Percentiles rank a stretch among this genome's conserved stretches.
phyloP scores from a whole-genome alignment of 2,113 vertebrate genomes.

The Climacteris rufus region DNA sequence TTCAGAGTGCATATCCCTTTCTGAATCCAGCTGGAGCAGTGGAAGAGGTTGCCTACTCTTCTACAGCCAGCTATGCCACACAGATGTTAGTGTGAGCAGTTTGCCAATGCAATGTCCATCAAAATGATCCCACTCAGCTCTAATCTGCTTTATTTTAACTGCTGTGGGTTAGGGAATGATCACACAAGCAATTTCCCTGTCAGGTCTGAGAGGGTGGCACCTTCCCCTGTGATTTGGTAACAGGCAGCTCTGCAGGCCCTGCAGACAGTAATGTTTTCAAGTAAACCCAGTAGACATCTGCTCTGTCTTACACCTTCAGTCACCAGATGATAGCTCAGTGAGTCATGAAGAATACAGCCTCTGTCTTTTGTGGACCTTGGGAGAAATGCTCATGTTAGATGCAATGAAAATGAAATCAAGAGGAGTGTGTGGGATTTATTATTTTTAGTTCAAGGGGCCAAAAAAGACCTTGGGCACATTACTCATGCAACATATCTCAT shows the following conservation, averaged over 20 bases:
- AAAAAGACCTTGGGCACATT: neutral
- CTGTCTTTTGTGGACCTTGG: neutral
- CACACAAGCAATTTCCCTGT: neutral
- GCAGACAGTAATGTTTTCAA: neutral
- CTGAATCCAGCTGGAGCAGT: neutral
- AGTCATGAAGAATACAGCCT: neutral
- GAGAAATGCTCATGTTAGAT: neutral
- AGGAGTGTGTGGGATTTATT: neutral
- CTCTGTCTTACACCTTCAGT: conserved; percentile 21
- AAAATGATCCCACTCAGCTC: neutral
- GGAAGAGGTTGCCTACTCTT: neutral
- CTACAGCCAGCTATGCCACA: neutral
- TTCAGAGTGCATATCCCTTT: neutral
- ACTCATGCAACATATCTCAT: neutral
- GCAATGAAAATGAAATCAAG: neutral
- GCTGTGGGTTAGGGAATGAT: neutral
- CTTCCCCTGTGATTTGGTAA: neutral
- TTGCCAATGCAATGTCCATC: neutral
- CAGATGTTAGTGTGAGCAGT: neutral
- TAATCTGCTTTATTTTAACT: neutral
- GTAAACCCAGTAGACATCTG: conserved; percentile 6
- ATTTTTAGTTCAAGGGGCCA: neutral
- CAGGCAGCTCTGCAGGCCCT: neutral
- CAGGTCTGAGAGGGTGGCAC: neutral
- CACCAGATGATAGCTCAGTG: neutral